Conservation (phyloP, 2,113 vertebrate genomes). For the Cathartes aura region DNA sequence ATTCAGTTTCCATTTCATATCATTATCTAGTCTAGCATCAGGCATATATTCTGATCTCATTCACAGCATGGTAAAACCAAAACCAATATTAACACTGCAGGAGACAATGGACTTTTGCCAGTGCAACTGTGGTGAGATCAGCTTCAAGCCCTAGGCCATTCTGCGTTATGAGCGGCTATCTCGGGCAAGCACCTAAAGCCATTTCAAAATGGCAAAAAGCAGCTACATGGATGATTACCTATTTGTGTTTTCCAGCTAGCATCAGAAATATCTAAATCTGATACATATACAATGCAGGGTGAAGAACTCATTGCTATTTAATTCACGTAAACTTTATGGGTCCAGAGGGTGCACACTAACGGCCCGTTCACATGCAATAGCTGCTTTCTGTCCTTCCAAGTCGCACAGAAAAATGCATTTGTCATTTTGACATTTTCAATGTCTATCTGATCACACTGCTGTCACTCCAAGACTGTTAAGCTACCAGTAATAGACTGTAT, state of each 20-base stretch:
- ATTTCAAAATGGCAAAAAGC: not conserved
- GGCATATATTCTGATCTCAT: not conserved
- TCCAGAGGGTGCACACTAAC: not conserved
- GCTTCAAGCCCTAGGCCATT: not conserved
- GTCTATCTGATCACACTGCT: not conserved
- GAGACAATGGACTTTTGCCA: not conserved
- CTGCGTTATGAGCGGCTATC: not conserved
- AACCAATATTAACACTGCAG: not conserved
- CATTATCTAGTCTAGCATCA: not conserved
- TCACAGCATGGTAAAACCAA: not conserved
- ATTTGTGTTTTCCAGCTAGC: not conserved
- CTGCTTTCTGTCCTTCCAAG: not conserved
- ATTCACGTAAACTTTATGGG: not conserved
- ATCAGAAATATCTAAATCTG: not conserved
- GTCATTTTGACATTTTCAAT: not conserved
- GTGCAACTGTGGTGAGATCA: not conserved
- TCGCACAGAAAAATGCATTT: not conserved
- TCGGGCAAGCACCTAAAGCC: not conserved
- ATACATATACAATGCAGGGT: not conserved
- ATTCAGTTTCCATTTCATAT: not conserved
- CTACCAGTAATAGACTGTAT: fast-evolving
- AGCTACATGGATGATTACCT: not conserved
- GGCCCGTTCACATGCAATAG: fast-evolving
- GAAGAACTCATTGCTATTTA: not conserved
- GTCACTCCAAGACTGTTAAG: not conserved